phyloP scores from a whole-genome alignment of 2,113 vertebrate genomes.

The Brachypteracias leptosomus region DNA sequence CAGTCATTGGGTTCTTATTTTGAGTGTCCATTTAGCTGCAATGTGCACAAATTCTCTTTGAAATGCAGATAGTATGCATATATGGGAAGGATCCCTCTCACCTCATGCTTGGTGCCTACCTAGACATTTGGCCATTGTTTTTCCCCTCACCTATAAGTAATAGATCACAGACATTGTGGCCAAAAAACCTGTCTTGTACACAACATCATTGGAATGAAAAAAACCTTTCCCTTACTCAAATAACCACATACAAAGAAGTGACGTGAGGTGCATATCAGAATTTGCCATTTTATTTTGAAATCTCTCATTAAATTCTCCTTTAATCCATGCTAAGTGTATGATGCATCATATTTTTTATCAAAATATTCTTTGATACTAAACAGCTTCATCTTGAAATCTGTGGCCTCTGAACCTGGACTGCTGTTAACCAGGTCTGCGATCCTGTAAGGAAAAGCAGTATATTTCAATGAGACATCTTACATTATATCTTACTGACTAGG shows the following conservation, averaged over 20 bases:
- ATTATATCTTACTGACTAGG: not conserved
- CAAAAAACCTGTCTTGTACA: not conserved
- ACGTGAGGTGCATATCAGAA: not conserved
- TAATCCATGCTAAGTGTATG: not conserved
- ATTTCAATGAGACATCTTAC: not conserved
- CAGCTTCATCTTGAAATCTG: not conserved
- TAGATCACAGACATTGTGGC: not conserved
- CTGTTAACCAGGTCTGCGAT: not conserved
- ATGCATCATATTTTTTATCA: not conserved
- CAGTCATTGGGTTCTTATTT: not conserved
- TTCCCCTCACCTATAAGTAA: not conserved
- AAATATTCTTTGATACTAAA: not conserved
- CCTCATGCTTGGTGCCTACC: not conserved
- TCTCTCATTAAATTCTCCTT: not conserved
- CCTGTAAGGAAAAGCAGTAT: not conserved
- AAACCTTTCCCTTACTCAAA: not conserved
- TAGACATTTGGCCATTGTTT: not conserved
- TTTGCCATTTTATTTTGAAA: not conserved
- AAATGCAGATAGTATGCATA: fast-evolving
- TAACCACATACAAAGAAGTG: not conserved
- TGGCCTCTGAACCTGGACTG: not conserved
- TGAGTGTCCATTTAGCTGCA: not conserved
- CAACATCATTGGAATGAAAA: not conserved
- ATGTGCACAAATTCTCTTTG: not conserved
- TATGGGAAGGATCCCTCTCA: not conserved